Evolutionary conservation across 2,888 invertebrate genomes (phyloP), one percentile per base, ranked within the genome.

Genomic region (Tenthredo scrophulariae): DNA sequence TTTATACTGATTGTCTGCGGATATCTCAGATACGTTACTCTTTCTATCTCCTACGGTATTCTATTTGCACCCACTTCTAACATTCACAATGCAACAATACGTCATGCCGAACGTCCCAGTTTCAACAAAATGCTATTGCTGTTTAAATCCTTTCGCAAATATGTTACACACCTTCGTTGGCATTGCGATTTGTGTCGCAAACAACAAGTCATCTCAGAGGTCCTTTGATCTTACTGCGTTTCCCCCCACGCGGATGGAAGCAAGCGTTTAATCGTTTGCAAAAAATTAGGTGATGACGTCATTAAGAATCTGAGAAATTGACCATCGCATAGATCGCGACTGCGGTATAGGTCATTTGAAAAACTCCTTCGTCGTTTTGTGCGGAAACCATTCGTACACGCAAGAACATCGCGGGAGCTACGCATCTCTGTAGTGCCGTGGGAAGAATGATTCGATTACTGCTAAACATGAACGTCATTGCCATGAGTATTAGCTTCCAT

Each of bases 401-500:
- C 26, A 46, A 33, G 65, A 65, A n/a, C 43, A 83, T 40, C 15
- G 43, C 4, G 67, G 26, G 1, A 46, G 46, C 40, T 43, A 67
- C 67, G 67, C 67, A 50, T 18, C 29, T 83, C 84, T 83, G 88
- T 5, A 50, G 50, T 85, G 90, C 89, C 91, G 91, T 91, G 91
- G 90, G 91, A 91, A 90, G 89, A 88, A 88, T 88, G 90, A 91
- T 90, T 89, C 89, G 87, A 87, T 89, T 88, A 87, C 88, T 90
- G 87, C 87, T 88, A 88, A 91, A 90, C 87, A 18, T 74, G 77
- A 70, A 50, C 46, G 33, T 58, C 10, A 43, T 43, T 43, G 43
- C 43, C 43, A 13, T 37, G 18, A 13, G 43, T 10, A 43, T 43
- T 1, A 40, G 43, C 10, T 43, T 43, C 13, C 13, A 43, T 43